Percentiles rank a stretch among this genome's conserved stretches.
Evolutionary conservation across 2,888 invertebrate species (phyloP).

Genomic region (Conchocele bisecta): DNA sequence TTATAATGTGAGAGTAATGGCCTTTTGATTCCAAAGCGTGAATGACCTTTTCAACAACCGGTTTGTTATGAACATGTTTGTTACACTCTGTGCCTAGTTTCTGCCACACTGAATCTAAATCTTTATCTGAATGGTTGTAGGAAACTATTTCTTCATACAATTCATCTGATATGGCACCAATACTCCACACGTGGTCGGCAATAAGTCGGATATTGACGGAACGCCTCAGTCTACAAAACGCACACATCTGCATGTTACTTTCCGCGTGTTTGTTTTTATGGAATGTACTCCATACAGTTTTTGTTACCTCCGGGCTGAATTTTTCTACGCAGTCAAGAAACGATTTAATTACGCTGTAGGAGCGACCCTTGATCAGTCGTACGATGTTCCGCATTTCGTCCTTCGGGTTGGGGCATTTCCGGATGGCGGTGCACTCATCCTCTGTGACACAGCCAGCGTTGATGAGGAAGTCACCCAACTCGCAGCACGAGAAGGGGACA

Average conservation of each 20-base stretch:
- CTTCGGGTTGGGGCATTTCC: background rate
- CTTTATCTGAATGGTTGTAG: background rate
- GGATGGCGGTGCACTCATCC: background rate
- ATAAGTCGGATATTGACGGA: background rate
- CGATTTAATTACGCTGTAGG: background rate
- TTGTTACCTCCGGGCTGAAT: background rate
- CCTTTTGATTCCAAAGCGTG: slow-evolving; percentile 4
- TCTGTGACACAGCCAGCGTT: background rate
- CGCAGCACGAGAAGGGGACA: background rate
- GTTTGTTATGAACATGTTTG: background rate
- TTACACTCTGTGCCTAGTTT: background rate
- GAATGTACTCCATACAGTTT: background rate
- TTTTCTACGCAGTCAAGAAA: background rate
- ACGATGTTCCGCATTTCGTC: background rate
- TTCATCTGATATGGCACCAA: background rate
- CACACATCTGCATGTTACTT: background rate
- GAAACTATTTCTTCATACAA: background rate
- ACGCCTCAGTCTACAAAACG: background rate
- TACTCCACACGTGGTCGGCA: background rate
- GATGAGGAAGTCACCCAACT: background rate
- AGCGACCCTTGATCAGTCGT: background rate
- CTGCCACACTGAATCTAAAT: background rate
- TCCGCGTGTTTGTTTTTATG: background rate
- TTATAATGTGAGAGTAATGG: background rate
- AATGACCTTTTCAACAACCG: background rate